Evolutionary conservation across 2,888 invertebrate genomes (phyloP), one percentile per base, ranked within the genome.

Genomic region (Serrognathus titanus): DNA sequence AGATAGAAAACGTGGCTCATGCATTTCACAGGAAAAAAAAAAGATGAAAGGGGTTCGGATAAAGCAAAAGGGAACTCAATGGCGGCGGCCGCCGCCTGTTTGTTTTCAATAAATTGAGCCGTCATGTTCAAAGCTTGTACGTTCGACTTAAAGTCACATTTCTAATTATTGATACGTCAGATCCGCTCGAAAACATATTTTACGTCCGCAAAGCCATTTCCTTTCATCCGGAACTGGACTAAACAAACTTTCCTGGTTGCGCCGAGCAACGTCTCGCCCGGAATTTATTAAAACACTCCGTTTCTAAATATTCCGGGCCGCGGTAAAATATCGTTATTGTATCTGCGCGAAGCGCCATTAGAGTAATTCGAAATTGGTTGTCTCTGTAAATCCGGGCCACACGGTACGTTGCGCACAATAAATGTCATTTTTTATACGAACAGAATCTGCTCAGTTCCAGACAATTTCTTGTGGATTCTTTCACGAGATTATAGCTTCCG

Each of bases 381-480:
- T 53, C 53, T 57, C 51, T 53, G 46, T 52, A 54, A 53, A 53
- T 55, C 58, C 47, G 37, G 16, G 49, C 12, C 24, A 24, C 48
- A 60, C 58, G 57, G 55, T 60, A 56, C 59, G 60, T 57, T 62
- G 60, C 60, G 52, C 55, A 58, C 60, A 41, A 62, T 60, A 59
- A 60, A 62, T 57, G 62, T 56, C 56, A 59, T 57, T 61, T 62
- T 59, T 60, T 62, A 56, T 59, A 51, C 40, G 53, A 60, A 58
- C 51, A 51, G 54, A 62, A 60, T 63, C 61, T 54, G 62, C 57
- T 64, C 59, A 55, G 58, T 65, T 65, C 63, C 66, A 53, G 58
- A 58, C 61, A 65, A 66, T 65, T 65, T 64, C 65, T 56, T 57
- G 54, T 57, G 51, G 59, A 60, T 60, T 59, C 52, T 54, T 58